Conservation (phyloP, 2,888 invertebrate species). For the Hymenopus coronatus region DNA sequence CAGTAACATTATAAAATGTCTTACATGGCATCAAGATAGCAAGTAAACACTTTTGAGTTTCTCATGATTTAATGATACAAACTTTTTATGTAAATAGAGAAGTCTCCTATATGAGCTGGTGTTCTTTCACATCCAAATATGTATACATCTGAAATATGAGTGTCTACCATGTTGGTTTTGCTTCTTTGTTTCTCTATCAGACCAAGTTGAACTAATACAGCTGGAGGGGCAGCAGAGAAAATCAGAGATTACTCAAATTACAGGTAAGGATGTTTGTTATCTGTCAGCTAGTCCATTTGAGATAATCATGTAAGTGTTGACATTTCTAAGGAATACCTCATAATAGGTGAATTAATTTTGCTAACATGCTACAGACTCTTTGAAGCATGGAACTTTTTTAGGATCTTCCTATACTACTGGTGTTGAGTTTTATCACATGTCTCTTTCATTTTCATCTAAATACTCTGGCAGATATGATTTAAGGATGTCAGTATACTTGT, state of each 20-base stretch:
- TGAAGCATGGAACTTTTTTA: neutral
- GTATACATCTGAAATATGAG: neutral
- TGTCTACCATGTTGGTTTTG: conserved; percentile 11
- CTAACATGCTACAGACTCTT: neutral
- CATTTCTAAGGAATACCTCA: neutral
- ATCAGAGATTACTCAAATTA: neutral
- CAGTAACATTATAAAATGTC: neutral
- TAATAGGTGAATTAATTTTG: neutral
- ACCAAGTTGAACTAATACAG: conserved; percentile 11
- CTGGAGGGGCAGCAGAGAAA: neutral
- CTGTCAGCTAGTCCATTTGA: neutral
- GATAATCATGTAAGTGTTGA: neutral
- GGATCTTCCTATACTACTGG: neutral
- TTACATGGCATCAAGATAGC: neutral
- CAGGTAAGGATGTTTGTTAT: neutral
- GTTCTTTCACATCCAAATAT: neutral
- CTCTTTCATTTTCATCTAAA: neutral
- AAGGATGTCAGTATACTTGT: too few species aligned
- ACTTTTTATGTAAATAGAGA: neutral
- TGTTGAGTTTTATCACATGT: neutral
- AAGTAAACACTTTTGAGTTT: neutral
- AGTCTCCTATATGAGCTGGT: neutral
- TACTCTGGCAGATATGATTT: too few species aligned
- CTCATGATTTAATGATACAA: neutral
- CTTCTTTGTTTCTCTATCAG: conserved; percentile 16